phyloP scores from a whole-genome alignment of 1,140 invertebrate genomes.

The Amyelois transitella region DNA sequence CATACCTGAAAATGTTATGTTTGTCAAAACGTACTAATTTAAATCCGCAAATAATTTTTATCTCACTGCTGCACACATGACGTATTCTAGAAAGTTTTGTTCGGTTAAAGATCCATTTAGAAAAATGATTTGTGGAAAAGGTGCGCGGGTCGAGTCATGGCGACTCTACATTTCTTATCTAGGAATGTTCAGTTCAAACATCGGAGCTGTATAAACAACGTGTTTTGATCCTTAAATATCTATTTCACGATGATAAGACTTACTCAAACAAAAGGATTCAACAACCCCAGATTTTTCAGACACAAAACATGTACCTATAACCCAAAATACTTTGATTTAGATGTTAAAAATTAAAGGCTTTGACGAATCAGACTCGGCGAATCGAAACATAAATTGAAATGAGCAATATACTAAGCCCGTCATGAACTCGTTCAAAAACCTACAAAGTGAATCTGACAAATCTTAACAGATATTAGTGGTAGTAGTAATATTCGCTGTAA shows the following conservation, averaged over 20 bases:
- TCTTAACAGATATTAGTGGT: no score
- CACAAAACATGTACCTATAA: not conserved
- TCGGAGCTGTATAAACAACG: constrained; percentile 44
- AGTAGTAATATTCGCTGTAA: no score
- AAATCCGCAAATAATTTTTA: no score
- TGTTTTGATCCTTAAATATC: constrained; percentile 34
- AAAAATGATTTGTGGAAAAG: constrained; percentile 11
- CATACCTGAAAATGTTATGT: no score
- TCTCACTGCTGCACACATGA: not conserved
- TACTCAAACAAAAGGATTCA: constrained; percentile 3
- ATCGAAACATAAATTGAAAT: no score
- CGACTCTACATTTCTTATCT: constrained; percentile 26
- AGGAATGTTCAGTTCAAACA: constrained; percentile 50
- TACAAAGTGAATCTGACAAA: no score
- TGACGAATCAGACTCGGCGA: no score
- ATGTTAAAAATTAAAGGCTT: no score
- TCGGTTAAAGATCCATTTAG: constrained; percentile 5
- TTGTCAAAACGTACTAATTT: no score
- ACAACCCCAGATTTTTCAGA: constrained; percentile 6
- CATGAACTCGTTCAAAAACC: no score
- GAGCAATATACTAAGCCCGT: no score
- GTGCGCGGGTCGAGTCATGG: not conserved
- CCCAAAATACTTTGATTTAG: not conserved
- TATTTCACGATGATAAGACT: constrained; percentile 27
- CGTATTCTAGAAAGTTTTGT: not conserved